Evolutionary conservation across 1,140 invertebrate genomes (phyloP), one percentile per base, ranked within the genome.

Genomic region (Centruroides sculpturatus): DNA sequence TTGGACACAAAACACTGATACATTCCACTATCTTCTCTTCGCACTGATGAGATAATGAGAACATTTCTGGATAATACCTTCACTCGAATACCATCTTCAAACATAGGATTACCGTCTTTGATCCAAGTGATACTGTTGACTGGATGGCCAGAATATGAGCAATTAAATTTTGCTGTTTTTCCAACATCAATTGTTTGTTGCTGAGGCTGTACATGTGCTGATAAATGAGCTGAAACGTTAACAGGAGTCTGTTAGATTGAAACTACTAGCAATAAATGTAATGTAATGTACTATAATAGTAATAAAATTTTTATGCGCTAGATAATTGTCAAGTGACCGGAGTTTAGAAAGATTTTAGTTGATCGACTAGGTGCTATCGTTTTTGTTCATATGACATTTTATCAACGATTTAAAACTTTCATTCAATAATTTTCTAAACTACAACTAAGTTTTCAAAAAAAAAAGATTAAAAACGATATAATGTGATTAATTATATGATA

Each of bases 1-100:
- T 74, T 74, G 11, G 64, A 61, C 8, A 72, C 71, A 55, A 76
- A 68, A 65, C 76, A 77, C 61, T 77, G 76, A 64, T 77, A 91
- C 85, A 91, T 91, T 61, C 88, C 88, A 48, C 71, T 70, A 62
- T 77, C 76, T 46, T 72, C 66, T n/a, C 73, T 65, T 55, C 68
- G 65, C 0, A 77, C 70, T 9, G 69, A 65, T 5, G 66, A 56
- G 11, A 77, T 71, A 47, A 54, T 53, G 13, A 65, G 51, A 23
- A 60, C 11, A 12, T 60, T 12, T 35, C 61, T 49, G 11, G 64
- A 60, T 11, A 55, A 50, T 11, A 65, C 11, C 23, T 59, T 52
- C 11, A 65, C 59, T 11, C 64, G 12, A 36, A 60, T 49, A 12
- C 61, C 64, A 47, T 65, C 64, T 50, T 59, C 60, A 52, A 55